These are phyloP conservation scores for Trissoscelio sp. DNA, from an alignment of 2,888 invertebrate species.

Conservation along the genomic window DNA sequence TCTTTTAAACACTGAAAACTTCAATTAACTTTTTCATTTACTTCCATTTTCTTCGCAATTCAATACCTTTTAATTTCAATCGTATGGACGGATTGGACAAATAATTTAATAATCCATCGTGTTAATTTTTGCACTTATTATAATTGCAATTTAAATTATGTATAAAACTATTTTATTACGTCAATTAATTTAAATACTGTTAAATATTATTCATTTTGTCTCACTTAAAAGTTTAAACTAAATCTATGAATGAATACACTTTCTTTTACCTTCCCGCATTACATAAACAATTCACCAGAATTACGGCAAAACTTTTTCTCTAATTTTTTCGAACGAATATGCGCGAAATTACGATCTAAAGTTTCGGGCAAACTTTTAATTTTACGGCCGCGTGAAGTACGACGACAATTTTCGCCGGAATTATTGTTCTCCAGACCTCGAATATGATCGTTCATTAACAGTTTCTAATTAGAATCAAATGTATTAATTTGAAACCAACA, in stretches of 20 bases:
- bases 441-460: conserved; percentile 13
- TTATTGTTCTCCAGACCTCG: conserved; percentile 9
- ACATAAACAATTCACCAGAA: conserved; percentile 1
- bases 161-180: too few relatives aligned
- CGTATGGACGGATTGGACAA: background rate
- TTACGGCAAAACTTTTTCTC: conserved; percentile 20
- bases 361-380: conserved; percentile 25
- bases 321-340: conserved; percentile 19
- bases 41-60: background rate
- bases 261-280: background rate
- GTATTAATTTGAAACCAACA: too few relatives aligned
- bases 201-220: background rate
- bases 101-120: background rate
- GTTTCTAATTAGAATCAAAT: conserved; percentile 7
- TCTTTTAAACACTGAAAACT: background rate
- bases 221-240: background rate
- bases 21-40: background rate
- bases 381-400: conserved; percentile 20
- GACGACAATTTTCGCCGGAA: conserved; percentile 9
- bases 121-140: too few relatives aligned
- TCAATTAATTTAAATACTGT: too few relatives aligned
- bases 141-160: background rate
- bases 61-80: background rate
- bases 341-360: conserved; percentile 22
- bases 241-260: background rate